Evolutionary conservation across 2,113 vertebrate genomes (phyloP).

Genomic region (Calidris pygmaea): DNA sequence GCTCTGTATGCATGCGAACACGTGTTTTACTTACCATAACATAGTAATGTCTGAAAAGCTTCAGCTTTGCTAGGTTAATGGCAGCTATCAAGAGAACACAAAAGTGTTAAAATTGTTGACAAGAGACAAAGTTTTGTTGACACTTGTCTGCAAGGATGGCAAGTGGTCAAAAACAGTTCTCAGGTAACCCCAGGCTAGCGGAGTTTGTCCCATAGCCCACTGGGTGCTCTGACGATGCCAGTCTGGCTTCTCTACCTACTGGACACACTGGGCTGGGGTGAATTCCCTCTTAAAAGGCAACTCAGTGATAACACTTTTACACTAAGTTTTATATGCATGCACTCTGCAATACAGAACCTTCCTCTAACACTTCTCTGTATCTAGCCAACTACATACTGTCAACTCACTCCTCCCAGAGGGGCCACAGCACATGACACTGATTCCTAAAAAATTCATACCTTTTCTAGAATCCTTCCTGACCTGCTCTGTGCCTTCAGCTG

Average conservation of each 20-base stretch:
- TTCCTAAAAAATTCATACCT: background rate
- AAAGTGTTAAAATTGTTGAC: background rate
- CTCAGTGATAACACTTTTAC: background rate
- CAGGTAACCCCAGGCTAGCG: background rate
- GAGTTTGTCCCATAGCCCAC: background rate
- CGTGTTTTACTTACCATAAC: slow-evolving; percentile 81
- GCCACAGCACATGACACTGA: rapidly evolving
- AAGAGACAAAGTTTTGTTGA: background rate
- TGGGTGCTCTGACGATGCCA: background rate
- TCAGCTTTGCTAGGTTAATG: slow-evolving; percentile 88
- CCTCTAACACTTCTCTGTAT: background rate
- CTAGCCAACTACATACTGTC: background rate
- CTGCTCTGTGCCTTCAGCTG: background rate
- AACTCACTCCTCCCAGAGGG: background rate
- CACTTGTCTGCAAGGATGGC: background rate
- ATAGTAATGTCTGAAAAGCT: slow-evolving; percentile 89
- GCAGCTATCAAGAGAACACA: slow-evolving; percentile 76
- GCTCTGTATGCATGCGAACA: background rate
- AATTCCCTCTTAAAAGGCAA: background rate
- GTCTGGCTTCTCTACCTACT: background rate
- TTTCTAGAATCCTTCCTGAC: background rate
- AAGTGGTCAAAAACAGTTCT: background rate
- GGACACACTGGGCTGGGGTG: background rate
- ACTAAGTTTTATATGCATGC: background rate
- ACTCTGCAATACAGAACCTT: background rate